Conservation (phyloP, 2,888 invertebrate genomes). For the Chouioia cunea region DNA sequence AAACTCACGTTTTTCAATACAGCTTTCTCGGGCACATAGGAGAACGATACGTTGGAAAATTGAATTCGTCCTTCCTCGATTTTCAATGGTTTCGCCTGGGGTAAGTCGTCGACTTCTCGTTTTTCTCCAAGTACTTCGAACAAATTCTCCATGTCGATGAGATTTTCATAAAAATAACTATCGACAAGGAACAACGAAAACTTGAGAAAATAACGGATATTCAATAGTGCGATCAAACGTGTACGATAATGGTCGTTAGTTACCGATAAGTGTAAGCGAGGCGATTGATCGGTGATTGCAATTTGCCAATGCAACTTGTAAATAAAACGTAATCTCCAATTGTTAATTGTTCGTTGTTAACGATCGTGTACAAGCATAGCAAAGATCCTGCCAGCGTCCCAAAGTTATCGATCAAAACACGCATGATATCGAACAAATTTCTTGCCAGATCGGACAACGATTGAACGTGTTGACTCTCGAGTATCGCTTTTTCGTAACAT, state of each 20-base stretch:
- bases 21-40: constrained; percentile 84
- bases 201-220: no score
- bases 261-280: no score
- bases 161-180: no score
- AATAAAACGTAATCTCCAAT: constrained; percentile 97
- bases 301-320: constrained; percentile 92
- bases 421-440: constrained; percentile 91
- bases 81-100: constrained; percentile 80
- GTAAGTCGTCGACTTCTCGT: constrained; percentile 87
- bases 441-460: constrained; percentile 88
- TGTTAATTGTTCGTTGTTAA: constrained; percentile 76
- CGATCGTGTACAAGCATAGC: constrained; percentile 87
- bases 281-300: constrained; percentile 81
- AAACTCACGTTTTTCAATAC: constrained; percentile 85
- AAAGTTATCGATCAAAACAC: constrained; percentile 89
- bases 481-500: constrained; percentile 87
- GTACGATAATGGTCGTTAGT: neutral
- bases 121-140: constrained; percentile 91
- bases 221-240: neutral
- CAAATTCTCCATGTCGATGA: constrained; percentile 92
- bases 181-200: neutral
- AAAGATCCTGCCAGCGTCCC: constrained; percentile 90
- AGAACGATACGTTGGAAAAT: constrained; percentile 90
- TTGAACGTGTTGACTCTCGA: constrained; percentile 90
- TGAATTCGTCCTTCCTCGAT: constrained; percentile 83